phyloP scores from a whole-genome alignment of 2,888 invertebrate genomes.

The Augiades crinisus region DNA sequence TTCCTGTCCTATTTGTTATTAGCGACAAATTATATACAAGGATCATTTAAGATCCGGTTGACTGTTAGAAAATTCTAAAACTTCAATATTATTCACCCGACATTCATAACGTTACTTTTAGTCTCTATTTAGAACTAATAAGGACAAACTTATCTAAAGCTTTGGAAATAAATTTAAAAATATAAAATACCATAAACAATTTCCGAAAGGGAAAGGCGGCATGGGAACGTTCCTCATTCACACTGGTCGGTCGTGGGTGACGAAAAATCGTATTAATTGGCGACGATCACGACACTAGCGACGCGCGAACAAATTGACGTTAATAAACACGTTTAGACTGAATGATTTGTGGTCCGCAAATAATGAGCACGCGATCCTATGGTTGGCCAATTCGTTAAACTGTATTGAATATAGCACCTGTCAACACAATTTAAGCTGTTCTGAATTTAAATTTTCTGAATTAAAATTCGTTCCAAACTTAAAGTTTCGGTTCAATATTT shows the following conservation, averaged over 20 bases:
- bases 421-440: no score
- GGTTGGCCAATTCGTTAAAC: constrained; percentile 2
- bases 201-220: constrained; percentile 20
- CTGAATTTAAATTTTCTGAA: no score
- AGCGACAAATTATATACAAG: no score
- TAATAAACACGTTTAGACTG: constrained; percentile 43
- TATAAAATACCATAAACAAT: constrained; percentile 12
- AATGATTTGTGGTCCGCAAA: constrained; percentile 42
- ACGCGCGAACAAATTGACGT: constrained; percentile 38
- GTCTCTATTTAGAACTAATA: no score
- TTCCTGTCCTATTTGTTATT: no score
- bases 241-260: constrained; percentile 31
- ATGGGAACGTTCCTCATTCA: constrained; percentile 29
- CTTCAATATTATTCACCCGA: no score
- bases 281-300: constrained; percentile 36
- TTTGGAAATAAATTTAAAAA: no score
- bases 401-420: background rate
- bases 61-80: no score
- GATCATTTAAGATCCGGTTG: no score
- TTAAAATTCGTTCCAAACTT: no score
- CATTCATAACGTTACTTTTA: no score
- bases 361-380: constrained; percentile 29
- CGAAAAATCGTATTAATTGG: constrained; percentile 45
- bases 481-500: constrained; percentile 17
- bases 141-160: no score